Conservation (phyloP, 2,888 invertebrate species). For the Hofmannophila pseudospretella region DNA sequence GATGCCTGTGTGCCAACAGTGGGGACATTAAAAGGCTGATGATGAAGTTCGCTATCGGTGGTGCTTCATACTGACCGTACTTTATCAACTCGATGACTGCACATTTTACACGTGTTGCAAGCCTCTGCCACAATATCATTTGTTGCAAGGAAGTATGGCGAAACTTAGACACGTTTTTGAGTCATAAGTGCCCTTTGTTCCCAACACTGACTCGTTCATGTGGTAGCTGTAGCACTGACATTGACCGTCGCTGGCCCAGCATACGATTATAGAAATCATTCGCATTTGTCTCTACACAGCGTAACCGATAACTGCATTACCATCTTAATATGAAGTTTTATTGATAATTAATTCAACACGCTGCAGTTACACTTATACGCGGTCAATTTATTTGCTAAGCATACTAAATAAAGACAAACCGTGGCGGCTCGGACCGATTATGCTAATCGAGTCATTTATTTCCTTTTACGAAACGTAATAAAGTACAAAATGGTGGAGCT, state of each 20-base stretch:
- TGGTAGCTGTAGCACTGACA: conserved; percentile 50
- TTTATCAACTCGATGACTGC: conserved; percentile 19
- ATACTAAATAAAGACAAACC: conserved; percentile 49
- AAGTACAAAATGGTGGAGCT: conserved; percentile 26
- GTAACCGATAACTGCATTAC: conserved; percentile 23
- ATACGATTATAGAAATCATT: conserved; percentile 30
- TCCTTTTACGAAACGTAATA: conserved; percentile 51
- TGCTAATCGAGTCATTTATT: conserved; percentile 59
- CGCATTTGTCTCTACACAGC: conserved; percentile 19
- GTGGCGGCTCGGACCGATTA: conserved; percentile 46
- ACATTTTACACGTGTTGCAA: conserved; percentile 6
- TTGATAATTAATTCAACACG: conserved; percentile 49
- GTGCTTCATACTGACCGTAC: too few species aligned
- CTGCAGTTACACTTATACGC: conserved; percentile 31
- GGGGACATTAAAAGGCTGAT: too few species aligned
- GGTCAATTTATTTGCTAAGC: conserved; percentile 34
- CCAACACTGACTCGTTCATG: conserved; percentile 24
- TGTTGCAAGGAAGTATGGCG: conserved; percentile 21
- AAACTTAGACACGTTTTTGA: conserved; percentile 37
- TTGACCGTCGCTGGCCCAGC: conserved; percentile 40
- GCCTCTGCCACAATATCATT: conserved; percentile 3
- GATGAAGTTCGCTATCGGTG: too few species aligned
- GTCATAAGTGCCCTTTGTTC: conserved; percentile 42
- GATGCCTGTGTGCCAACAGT: too few species aligned
- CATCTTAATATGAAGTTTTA: conserved; percentile 44